phyloP scores from a whole-genome alignment of 53 echinoderm and acorn worm species.

The Hippasteria phrygiana region DNA sequence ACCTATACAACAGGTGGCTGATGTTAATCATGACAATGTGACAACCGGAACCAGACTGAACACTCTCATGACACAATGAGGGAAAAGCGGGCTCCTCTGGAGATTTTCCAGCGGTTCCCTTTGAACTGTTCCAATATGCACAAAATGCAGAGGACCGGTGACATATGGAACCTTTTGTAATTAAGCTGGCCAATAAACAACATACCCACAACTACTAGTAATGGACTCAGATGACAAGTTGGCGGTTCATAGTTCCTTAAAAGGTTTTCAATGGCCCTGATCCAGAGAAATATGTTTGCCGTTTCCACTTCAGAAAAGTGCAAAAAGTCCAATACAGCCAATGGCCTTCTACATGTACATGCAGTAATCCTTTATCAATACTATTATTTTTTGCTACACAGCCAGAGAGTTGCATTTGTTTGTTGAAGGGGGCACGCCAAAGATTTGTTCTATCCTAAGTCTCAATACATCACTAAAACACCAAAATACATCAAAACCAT shows the following conservation, averaged over 20 bases:
- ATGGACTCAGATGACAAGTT: slow-evolving; percentile 50
- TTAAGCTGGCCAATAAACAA: slow-evolving; percentile 24
- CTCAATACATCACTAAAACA: too few species aligned
- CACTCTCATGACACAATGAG: background rate
- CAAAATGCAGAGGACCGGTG: background rate
- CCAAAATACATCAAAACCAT: too few species aligned
- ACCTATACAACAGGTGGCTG: slow-evolving; percentile 32
- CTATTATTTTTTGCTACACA: too few species aligned
- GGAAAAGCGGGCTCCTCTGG: slow-evolving; percentile 19
- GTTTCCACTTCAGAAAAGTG: background rate
- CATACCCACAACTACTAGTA: background rate
- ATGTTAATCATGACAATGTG: slow-evolving; percentile 42
- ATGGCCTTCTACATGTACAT: background rate
- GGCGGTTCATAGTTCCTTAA: background rate
- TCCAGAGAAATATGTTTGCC: background rate
- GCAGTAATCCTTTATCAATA: background rate
- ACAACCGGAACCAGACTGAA: background rate
- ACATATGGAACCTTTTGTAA: slow-evolving; percentile 14
- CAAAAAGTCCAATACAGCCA: background rate
- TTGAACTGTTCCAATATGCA: slow-evolving; percentile 11
- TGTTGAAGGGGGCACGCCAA: too few species aligned
- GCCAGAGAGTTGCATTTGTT: too few species aligned
- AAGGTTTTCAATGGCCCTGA: slow-evolving; percentile 11
- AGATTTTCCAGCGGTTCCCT: slow-evolving; percentile 18
- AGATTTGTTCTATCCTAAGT: too few species aligned